Conservation (phyloP, 2,888 invertebrate species). For the Cetonia aurata region DNA sequence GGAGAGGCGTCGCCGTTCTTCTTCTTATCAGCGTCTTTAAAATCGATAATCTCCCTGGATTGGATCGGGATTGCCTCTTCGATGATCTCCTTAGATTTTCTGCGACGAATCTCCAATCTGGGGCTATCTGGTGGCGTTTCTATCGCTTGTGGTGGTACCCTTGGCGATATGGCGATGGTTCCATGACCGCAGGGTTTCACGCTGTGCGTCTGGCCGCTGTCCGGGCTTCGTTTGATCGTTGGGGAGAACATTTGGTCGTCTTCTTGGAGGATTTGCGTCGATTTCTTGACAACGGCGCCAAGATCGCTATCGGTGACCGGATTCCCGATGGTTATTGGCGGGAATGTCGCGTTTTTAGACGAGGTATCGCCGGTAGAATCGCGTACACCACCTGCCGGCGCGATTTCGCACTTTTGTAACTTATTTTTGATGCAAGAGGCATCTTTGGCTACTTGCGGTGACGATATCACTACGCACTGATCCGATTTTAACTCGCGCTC, state of each 20-base stretch:
- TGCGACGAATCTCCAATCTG: conserved; percentile 54
- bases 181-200: conserved; percentile 66
- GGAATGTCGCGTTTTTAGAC: conserved; percentile 55
- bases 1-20: conserved; percentile 17
- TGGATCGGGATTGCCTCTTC: background rate
- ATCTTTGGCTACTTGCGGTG: conserved; percentile 53
- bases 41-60: background rate
- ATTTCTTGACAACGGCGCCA: conserved; percentile 4
- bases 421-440: conserved; percentile 60
- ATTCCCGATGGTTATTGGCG: conserved; percentile 52
- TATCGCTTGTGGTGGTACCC: conserved; percentile 57
- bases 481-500: conserved; percentile 45
- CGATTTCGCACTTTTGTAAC: conserved; percentile 57
- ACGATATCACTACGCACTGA: conserved; percentile 21
- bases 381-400: conserved; percentile 54
- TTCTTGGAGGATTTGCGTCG: conserved; percentile 14
- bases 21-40: conserved; percentile 14
- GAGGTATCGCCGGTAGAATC: conserved; percentile 54
- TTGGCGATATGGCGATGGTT: conserved; percentile 62
- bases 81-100: conserved; percentile 6
- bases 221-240: conserved; percentile 30
- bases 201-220: conserved; percentile 47
- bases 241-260: conserved; percentile 40
- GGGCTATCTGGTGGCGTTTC: conserved; percentile 62
- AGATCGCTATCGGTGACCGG: conserved; percentile 49